phyloP scores from a whole-genome alignment of 2,797 vertebrate species.

The Chaetophractus vellerosus region DNA sequence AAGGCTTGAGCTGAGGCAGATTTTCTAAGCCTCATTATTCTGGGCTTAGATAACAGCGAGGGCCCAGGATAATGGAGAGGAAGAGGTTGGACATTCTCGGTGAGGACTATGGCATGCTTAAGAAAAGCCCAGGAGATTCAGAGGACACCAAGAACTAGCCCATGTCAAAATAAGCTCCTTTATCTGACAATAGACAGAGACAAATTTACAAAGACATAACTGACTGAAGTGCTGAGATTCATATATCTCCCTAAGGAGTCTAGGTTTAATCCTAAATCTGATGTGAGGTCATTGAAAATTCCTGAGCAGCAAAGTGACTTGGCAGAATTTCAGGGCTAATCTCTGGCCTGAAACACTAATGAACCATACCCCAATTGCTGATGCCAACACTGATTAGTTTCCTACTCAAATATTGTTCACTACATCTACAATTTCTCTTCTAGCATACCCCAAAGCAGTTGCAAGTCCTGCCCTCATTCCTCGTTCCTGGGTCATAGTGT shows the following conservation, averaged over 20 bases:
- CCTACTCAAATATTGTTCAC: not conserved
- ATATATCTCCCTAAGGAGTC: not conserved
- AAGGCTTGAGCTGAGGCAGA: not conserved
- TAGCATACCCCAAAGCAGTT: not conserved
- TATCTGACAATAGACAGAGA: not conserved
- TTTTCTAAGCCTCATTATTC: too few relatives aligned
- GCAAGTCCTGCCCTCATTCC: not conserved
- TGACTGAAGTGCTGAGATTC: too few relatives aligned
- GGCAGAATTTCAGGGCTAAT: not conserved
- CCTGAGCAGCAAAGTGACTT: not conserved
- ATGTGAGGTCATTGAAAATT: not conserved
- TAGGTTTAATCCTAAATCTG: not conserved
- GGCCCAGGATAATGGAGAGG: not conserved
- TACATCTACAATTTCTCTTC: not conserved
- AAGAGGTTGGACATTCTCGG: not conserved
- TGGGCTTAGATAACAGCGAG: too few relatives aligned
- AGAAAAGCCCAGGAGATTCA: not conserved
- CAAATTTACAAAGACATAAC: not conserved
- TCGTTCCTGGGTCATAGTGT: not conserved
- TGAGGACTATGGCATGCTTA: not conserved
- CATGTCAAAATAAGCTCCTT: not conserved
- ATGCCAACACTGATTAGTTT: not conserved
- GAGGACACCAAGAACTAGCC: not conserved
- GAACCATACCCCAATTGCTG: not conserved
- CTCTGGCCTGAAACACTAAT: not conserved